A percentile compares a stretch with the other conserved stretches of the same genome.
These are phyloP conservation scores for Pseudococcus longispinus DNA, from an alignment of 2,888 invertebrate species.

Conservation along the genomic window DNA sequence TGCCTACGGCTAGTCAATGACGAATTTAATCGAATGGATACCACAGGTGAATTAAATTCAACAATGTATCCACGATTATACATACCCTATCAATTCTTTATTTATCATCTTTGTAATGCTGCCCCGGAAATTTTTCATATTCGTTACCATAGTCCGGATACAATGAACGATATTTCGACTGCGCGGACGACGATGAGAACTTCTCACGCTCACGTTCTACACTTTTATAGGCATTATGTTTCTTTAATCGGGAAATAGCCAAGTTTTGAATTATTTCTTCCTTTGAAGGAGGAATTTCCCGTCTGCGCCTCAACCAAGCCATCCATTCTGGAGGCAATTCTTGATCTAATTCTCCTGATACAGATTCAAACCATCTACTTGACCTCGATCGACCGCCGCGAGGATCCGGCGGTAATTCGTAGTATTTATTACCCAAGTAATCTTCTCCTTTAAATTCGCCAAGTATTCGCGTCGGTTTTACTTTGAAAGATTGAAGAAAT, in stretches of 20 bases:
- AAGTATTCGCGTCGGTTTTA: slow-evolving; percentile 63
- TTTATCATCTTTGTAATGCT: neutral
- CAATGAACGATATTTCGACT: neutral
- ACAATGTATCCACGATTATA: neutral
- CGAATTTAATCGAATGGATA: no score
- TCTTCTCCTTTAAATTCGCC: slow-evolving; percentile 75
- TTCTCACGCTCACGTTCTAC: neutral
- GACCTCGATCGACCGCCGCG: slow-evolving; percentile 69
- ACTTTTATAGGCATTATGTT: slow-evolving; percentile 70
- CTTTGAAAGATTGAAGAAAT: slow-evolving; percentile 71
- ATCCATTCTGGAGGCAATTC: slow-evolving; percentile 88
- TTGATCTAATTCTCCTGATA: slow-evolving; percentile 68
- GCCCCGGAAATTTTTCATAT: slow-evolving; percentile 7
- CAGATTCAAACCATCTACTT: slow-evolving; percentile 59
- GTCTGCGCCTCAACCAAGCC: slow-evolving; percentile 78
- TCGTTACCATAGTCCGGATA: neutral
- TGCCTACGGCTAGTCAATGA: no score
- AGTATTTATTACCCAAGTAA: slow-evolving; percentile 82
- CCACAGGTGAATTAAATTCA: no score
- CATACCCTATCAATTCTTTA: neutral
- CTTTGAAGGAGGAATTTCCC: slow-evolving; percentile 72
- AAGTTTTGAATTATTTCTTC: slow-evolving; percentile 77
- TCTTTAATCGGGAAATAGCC: slow-evolving; percentile 75
- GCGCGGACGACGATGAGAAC: neutral
- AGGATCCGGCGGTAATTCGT: slow-evolving; percentile 75